These are phyloP conservation scores for Drosophila kikkawai DNA, from an alignment of 1,140 invertebrate species.

Conservation along the genomic window DNA sequence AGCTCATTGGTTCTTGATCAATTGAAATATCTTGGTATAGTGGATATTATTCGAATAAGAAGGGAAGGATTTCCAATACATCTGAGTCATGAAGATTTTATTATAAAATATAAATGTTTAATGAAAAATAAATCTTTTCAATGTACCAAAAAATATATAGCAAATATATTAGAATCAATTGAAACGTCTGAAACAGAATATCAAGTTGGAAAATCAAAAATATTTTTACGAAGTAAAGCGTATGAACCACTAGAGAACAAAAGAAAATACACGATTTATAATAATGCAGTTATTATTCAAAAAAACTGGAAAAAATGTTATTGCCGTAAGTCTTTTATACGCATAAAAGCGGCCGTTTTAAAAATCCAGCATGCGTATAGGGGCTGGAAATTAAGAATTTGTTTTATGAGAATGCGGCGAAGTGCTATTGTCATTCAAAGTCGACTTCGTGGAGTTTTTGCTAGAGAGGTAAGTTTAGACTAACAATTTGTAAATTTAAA, in stretches of 20 bases:
- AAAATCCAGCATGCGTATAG: conserved; percentile 94
- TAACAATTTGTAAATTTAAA: not conserved
- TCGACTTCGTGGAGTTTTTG: conserved; percentile 95
- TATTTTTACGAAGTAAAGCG: conserved; percentile 93
- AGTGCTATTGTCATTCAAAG: conserved; percentile 96
- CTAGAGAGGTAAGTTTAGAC: conserved; percentile 88
- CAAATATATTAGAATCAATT: conserved; percentile 86
- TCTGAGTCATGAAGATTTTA: conserved; percentile 91
- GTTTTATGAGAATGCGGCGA: conserved; percentile 92
- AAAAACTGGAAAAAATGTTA: conserved; percentile 90
- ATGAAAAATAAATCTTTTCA: conserved; percentile 56
- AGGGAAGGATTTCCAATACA: conserved; percentile 97
- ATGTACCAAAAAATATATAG: conserved; percentile 51
- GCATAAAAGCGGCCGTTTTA: conserved; percentile 87
- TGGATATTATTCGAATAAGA: conserved; percentile 97
- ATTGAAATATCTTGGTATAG: conserved; percentile 96
- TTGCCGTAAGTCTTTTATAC: conserved; percentile 86
- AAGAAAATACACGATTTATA: conserved; percentile 89
- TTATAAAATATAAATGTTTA: conserved; percentile 86
- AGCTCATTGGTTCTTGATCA: conserved; percentile 95
- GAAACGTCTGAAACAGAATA: conserved; percentile 91
- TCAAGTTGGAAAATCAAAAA: conserved; percentile 96
- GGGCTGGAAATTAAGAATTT: conserved; percentile 93
- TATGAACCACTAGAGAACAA: conserved; percentile 95
- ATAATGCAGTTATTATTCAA: conserved; percentile 92